Percentiles rank a stretch among this genome's conserved stretches.
These are phyloP conservation scores for Platalea minor DNA, from an alignment of 2,797 vertebrate species.

Conservation along the genomic window DNA sequence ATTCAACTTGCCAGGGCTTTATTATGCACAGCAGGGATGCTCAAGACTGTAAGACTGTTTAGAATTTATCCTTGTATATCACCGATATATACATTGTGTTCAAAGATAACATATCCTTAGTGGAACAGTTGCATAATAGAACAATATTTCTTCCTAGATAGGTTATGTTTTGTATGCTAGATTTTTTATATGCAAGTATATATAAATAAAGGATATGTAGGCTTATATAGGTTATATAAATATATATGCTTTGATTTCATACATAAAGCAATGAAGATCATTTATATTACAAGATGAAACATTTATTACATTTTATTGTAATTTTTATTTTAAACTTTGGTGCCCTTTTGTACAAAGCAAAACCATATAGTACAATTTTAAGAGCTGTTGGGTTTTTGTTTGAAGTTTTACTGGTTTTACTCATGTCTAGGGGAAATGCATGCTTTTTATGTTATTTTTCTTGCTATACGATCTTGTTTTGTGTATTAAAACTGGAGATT, in stretches of 20 bases:
- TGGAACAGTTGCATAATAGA: slow-evolving; percentile 40
- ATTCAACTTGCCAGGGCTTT: neutral
- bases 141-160: neutral
- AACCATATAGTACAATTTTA: neutral
- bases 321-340: neutral
- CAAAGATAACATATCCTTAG: neutral
- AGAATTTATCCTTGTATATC: neutral
- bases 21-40: neutral
- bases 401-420: neutral
- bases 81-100: neutral
- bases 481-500: neutral
- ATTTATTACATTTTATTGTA: neutral
- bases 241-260: neutral
- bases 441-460: neutral
- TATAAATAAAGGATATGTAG: neutral
- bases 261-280: neutral
- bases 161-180: neutral
- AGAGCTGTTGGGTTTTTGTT: neutral
- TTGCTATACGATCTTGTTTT: neutral
- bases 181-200: neutral
- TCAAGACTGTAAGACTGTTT: neutral
- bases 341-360: neutral
- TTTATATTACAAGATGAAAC: no score
- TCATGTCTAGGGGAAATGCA: neutral
- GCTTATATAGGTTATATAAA: neutral